Evolutionary conservation across 2,888 invertebrate genomes (phyloP), one percentile per base, ranked within the genome.

Genomic region (Mylabris sibirica): DNA sequence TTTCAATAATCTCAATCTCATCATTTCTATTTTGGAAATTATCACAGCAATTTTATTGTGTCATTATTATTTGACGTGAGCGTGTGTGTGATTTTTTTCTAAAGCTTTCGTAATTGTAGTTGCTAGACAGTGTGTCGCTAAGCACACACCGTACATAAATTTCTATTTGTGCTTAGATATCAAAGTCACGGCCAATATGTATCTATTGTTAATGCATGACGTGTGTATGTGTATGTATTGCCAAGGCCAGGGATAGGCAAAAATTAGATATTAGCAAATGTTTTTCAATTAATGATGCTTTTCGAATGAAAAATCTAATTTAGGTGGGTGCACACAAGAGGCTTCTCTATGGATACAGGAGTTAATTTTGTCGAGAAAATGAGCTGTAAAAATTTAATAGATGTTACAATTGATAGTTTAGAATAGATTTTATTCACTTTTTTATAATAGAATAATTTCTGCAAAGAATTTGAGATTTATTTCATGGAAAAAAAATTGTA

Each of bases 131-230:
- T 75, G 68, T 78, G 79, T 77, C 78, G 79, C 78, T 77, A 75
- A 73, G 76, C 75, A 60, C 72, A 70, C 65, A 41, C 4, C 24
- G 11, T 20, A 49, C 49, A 20, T 22, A 17, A 49, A 66, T 66
- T 53, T 65, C 44, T 65, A 65, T 64, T 60, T 64, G 66, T 72
- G 70, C 30, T 30, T 30, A 44, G 63, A 74, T 71, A 76, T 78
- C 79, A 80, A 79, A 78, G 78, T 78, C 79, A 79, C 65, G 79
- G 79, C 74, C 78, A 73, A 72, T 66, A 6, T 41, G 49, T 74
- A 72, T 72, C 75, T 73, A 78, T 75, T 78, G 79, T 76, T 76
- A 66, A 74, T 74, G 20, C 70, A 62, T 76, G 75, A 76, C 75
- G 76, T 71, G 74, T 38, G 38, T 35, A n/a, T n/a, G n/a, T n/a